Conservation (phyloP, 2,113 vertebrate species). For the Myrmecophaga tridactyla region DNA sequence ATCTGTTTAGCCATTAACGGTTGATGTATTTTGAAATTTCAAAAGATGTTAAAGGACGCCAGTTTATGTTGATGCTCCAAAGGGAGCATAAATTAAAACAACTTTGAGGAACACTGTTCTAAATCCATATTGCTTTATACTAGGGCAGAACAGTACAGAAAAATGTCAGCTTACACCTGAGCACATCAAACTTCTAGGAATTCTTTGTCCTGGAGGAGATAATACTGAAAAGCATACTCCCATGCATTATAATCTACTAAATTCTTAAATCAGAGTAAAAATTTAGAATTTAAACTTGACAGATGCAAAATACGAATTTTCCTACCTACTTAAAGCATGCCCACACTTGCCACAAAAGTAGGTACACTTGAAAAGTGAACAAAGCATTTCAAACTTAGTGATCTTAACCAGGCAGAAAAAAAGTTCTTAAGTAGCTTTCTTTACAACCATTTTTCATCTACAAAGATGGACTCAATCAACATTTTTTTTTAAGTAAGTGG, state of each 20-base stretch:
- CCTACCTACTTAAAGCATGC: background rate
- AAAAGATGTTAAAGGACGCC: background rate
- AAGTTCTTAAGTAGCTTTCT: background rate
- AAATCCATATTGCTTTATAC: background rate
- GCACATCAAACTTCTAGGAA: background rate
- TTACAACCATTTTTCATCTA: background rate
- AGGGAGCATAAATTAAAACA: conserved; percentile 29
- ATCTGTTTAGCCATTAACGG: background rate
- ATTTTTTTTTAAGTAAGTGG: conserved; percentile 1
- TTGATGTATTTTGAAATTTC: background rate
- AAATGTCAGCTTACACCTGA: background rate
- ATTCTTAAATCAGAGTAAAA: background rate
- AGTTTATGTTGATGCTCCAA: background rate
- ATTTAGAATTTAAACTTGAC: background rate
- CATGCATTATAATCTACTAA: background rate
- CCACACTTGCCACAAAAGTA: background rate
- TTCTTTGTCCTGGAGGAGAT: background rate
- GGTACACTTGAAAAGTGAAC: background rate
- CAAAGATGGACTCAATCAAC: conserved; percentile 20
- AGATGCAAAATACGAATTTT: background rate
- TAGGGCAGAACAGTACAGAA: background rate
- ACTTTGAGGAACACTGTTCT: background rate
- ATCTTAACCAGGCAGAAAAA: background rate
- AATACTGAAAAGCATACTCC: background rate
- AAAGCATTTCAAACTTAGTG: background rate